These are phyloP conservation scores for Gulo gulo DNA, from an alignment of 2,113 vertebrate species.

Conservation along the genomic window DNA sequence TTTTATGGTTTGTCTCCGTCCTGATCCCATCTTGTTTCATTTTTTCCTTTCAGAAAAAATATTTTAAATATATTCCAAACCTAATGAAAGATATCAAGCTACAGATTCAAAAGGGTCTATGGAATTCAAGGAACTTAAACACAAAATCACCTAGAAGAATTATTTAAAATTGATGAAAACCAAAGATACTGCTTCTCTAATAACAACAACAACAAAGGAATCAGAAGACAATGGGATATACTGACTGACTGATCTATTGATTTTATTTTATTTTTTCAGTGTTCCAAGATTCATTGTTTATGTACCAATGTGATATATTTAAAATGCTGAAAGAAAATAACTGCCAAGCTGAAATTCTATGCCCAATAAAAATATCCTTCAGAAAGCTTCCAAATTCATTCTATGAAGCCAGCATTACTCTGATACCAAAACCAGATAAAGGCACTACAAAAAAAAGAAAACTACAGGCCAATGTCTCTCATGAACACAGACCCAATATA, in stretches of 20 bases:
- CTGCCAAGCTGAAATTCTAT: not conserved
- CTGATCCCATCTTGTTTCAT: no score
- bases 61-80: slow-evolving; percentile 1
- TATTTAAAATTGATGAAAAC: slow-evolving; percentile 8
- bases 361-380: not conserved
- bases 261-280: no score
- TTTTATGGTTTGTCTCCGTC: no score
- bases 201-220: not conserved
- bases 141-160: not conserved
- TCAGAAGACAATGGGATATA: not conserved
- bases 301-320: not conserved
- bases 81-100: not conserved
- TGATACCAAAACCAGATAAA: not conserved
- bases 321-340: slow-evolving; percentile 36
- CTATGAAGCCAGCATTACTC: not conserved
- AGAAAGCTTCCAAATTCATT: not conserved
- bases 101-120: not conserved
- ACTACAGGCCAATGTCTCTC: not conserved
- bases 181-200: not conserved
- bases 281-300: no score
- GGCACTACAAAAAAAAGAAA: not conserved
- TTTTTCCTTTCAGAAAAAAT: not conserved
- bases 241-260: not conserved
- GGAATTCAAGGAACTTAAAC: not conserved
- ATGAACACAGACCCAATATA: not conserved